These are phyloP conservation scores for Aegithalos caudatus DNA, from an alignment of 2,113 vertebrate species.

Conservation along the genomic window DNA sequence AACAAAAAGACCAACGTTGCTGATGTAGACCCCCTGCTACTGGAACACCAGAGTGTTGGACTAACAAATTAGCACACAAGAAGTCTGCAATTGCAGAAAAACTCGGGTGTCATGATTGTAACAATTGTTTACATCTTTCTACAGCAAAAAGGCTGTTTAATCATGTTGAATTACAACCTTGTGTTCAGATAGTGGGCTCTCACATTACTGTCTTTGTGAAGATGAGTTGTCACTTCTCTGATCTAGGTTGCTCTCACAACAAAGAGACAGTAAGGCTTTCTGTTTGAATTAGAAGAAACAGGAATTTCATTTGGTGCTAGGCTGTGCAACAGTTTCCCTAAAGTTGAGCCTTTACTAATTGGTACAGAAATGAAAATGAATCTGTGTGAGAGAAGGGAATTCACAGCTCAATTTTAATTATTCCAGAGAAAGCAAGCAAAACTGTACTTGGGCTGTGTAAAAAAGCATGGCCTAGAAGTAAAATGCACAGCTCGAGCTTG, in stretches of 20 bases:
- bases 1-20: neutral
- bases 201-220: slow-evolving; percentile 28
- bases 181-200: slow-evolving; percentile 10
- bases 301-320: neutral
- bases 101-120: neutral
- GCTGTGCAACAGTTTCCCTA: neutral
- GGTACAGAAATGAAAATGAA: slow-evolving; percentile 36
- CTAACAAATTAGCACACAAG: slow-evolving; percentile 37
- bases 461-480: neutral
- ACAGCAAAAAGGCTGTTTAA: slow-evolving; percentile 24
- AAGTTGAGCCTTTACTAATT: slow-evolving; percentile 39
- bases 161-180: neutral
- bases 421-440: neutral
- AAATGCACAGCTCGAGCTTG: neutral
- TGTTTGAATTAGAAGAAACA: slow-evolving; percentile 7
- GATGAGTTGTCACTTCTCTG: slow-evolving; percentile 43
- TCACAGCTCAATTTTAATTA: slow-evolving; percentile 30
- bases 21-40: slow-evolving; percentile 38
- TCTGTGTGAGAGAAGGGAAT: neutral
- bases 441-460: neutral
- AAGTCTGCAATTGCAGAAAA: neutral
- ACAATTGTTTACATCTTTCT: slow-evolving; percentile 36
- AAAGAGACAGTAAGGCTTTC: slow-evolving; percentile 32
- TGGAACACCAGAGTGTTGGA: slow-evolving; percentile 8
- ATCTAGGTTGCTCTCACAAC: slow-evolving; percentile 17